phyloP scores from a whole-genome alignment of 1,140 invertebrate genomes.

The Bombus affinis region DNA sequence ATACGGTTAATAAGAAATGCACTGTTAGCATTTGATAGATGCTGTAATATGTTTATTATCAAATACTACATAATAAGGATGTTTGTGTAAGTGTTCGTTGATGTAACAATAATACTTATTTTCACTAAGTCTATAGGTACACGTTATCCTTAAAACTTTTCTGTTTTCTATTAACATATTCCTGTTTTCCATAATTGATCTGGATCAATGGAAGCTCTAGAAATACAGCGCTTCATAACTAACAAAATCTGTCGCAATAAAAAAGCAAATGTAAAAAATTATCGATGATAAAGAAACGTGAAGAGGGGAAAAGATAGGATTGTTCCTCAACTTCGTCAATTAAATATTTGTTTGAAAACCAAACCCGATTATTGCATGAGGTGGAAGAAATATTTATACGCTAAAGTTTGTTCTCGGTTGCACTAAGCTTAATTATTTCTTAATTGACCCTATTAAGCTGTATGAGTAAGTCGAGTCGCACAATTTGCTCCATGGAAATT shows the following conservation, averaged over 20 bases:
- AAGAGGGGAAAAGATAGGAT: background rate
- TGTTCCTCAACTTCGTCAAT: background rate
- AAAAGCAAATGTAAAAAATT: background rate
- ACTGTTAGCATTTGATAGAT: no score
- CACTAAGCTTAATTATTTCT: conserved; percentile 53
- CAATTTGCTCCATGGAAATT: conserved; percentile 51
- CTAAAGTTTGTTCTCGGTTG: conserved; percentile 24
- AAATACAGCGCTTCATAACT: background rate
- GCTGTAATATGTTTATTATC: background rate
- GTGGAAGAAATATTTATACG: background rate
- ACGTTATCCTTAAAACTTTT: background rate
- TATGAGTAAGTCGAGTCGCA: background rate
- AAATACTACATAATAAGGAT: background rate
- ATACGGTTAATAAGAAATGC: background rate
- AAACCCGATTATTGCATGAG: background rate
- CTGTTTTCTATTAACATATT: no score
- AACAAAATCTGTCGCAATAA: background rate
- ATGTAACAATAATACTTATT: background rate
- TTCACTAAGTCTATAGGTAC: background rate
- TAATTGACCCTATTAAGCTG: conserved; percentile 48
- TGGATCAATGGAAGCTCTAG: background rate
- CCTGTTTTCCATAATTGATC: background rate
- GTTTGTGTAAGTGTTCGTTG: background rate
- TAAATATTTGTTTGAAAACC: background rate
- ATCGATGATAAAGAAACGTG: background rate